Evolutionary conservation across 2,888 invertebrate species (phyloP).

Genomic region (Ceriagrion tenellum): DNA sequence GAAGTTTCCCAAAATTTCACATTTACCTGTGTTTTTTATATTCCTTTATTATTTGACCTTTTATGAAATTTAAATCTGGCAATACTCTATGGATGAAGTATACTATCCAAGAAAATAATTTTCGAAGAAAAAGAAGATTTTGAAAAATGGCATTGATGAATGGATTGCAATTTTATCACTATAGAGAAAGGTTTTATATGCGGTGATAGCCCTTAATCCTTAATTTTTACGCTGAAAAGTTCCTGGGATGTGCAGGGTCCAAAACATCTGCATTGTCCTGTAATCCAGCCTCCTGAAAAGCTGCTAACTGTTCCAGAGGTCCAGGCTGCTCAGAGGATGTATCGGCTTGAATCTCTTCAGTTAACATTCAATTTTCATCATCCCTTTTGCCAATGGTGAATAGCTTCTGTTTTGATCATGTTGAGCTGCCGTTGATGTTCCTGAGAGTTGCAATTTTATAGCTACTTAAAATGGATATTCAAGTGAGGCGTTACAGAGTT

Average conservation of each 20-base stretch:
- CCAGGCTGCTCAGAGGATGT: conserved; percentile 5
- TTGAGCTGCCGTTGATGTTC: not conserved
- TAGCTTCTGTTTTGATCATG: not conserved
- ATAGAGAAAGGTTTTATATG: not conserved
- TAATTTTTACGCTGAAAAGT: not conserved
- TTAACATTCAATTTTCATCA: not conserved
- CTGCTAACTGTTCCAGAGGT: not conserved
- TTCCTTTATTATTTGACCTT: not conserved
- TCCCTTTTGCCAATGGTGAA: not conserved
- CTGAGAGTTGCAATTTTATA: not conserved
- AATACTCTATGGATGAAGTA: not conserved
- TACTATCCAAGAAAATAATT: not conserved
- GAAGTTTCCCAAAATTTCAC: not conserved
- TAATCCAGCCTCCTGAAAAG: not conserved
- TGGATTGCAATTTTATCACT: not conserved
- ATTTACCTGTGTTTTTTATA: conserved; percentile 44
- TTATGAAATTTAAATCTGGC: not conserved
- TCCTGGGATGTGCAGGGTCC: not conserved
- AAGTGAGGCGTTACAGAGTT: not conserved
- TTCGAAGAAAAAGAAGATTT: not conserved
- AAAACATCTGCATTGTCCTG: not conserved
- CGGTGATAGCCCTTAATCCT: not conserved
- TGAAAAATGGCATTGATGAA: not conserved
- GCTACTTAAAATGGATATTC: not conserved
- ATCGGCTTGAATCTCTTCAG: conserved; percentile 18